phyloP scores from a whole-genome alignment of 2,113 vertebrate species.

The Vimba vimba region DNA sequence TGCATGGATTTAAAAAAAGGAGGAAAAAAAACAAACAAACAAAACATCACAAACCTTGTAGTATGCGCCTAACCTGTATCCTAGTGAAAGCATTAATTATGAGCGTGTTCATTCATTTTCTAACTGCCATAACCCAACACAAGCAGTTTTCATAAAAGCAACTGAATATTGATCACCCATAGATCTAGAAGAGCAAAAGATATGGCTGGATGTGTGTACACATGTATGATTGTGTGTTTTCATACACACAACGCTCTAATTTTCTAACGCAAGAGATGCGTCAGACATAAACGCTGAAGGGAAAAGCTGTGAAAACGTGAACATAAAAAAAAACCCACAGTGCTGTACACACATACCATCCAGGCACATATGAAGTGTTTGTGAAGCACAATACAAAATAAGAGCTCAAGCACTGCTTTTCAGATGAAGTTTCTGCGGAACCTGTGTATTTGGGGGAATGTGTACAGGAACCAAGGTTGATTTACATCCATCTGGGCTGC shows the following conservation, averaged over 20 bases:
- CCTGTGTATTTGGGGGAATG: not conserved
- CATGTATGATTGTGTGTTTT: conserved; percentile 48
- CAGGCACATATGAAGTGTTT: not conserved
- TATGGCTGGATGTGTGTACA: not conserved
- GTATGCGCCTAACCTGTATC: not conserved
- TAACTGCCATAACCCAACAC: conserved; percentile 10
- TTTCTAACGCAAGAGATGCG: conserved; percentile 31
- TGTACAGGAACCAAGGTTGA: not conserved
- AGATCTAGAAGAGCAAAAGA: not conserved
- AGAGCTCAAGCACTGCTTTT: not conserved
- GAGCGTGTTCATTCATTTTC: not conserved
- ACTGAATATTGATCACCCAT: not conserved
- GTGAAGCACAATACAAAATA: not conserved
- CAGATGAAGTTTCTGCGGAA: not conserved
- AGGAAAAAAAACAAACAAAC: not conserved
- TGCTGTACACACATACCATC: not conserved
- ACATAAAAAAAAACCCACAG: not conserved
- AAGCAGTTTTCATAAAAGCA: conserved; percentile 35
- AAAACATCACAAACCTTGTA: not conserved
- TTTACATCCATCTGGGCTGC: not conserved
- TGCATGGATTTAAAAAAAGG: not conserved
- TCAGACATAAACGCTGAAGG: conserved; percentile 30
- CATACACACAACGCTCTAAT: conserved; percentile 35
- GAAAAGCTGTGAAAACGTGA: conserved; percentile 43
- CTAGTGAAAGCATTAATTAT: not conserved